Evolutionary conservation across 2,888 invertebrate genomes (phyloP), one percentile per base, ranked within the genome.

Genomic region (Girardia tigrina): DNA sequence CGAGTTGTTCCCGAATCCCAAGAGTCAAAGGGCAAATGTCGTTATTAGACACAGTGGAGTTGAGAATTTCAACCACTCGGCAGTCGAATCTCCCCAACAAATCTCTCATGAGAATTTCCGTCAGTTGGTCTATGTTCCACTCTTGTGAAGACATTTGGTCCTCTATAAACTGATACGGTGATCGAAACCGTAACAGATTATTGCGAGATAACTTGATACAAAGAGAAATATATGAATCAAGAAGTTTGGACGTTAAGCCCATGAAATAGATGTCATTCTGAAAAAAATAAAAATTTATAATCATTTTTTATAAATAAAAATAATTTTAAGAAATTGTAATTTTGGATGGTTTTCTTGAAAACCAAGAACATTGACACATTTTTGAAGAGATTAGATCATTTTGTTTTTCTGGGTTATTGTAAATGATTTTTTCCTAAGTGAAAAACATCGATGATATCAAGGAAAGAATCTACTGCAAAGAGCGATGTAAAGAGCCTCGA

Each of bases 141-240:
- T 56, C 56, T 56, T 56, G n/a, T 12, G 56, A 56, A 6, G 23
- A n/a, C 4, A 56, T 6, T 56, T 56, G 56, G 23, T 56, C 56
- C 23, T 56, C 56, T 20, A 56, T 56, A 23, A 56, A 56, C n/a
- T 56, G 56, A n/a, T 56, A 56, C 4, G 56, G n/a, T 12, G 56
- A 56, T 56, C 56, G 56, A n/a, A 56, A 56, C 4, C 56, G 56
- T 12, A 16, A n/a, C n/a, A n/a, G 4, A n/a, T 56, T 56, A 56
- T 56, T 56, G n/a, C 56, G 56, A 2, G 56, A 56, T n/a, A 56
- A n/a, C n/a, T 56, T 56, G n/a, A 56, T 56, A 56, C 56, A 56
- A 16, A 56, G 56, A 4, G 56, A 56, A 12, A 56, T 56, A 23
- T 56, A 56, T 6, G 56, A 56, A 56, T 56, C 56, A 23, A 56